Evolutionary conservation across 2,888 invertebrate genomes (phyloP).

Genomic region (Acronicta psi): DNA sequence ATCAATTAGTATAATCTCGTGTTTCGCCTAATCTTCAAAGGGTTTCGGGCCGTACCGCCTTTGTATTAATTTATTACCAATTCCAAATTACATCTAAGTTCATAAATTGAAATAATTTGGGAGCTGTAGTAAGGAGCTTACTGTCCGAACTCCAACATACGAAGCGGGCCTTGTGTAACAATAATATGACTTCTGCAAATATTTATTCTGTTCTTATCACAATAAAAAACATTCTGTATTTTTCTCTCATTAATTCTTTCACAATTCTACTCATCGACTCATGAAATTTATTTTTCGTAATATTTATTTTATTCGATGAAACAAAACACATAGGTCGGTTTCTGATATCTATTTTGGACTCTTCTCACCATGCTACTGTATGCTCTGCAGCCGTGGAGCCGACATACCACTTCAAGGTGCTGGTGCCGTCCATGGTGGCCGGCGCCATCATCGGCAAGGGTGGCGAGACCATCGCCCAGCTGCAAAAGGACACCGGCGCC

Average conservation of each 20-base stretch:
- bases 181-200: constrained; percentile 32
- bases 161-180: constrained; percentile 4
- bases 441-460: constrained; percentile 99
- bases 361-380: constrained; percentile 53
- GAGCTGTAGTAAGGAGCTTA: constrained; percentile 26
- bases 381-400: constrained; percentile 93
- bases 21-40: constrained; percentile 43
- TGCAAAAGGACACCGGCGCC: constrained; percentile 99
- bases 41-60: constrained; percentile 37
- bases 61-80: constrained; percentile 55
- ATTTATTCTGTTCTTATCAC: constrained; percentile 21
- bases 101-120: constrained; percentile 23
- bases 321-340: constrained; percentile 61
- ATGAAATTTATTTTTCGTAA: constrained; percentile 4
- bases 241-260: constrained; percentile 24
- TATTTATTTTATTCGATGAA: constrained; percentile 4
- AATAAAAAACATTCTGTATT: constrained; percentile 25
- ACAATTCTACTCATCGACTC: constrained; percentile 2
- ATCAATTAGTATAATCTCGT: constrained; percentile 40
- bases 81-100: constrained; percentile 25
- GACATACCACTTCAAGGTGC: constrained; percentile 98
- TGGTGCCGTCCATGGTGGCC: constrained; percentile 98
- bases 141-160: constrained; percentile 9
- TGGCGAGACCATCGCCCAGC: constrained; percentile 99
- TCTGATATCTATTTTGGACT: constrained; percentile 21